Evolutionary conservation across 30 jellyfish, hydroid and myxozoan species (phyloP).

Genomic region (Phacellophora camtschatica): DNA sequence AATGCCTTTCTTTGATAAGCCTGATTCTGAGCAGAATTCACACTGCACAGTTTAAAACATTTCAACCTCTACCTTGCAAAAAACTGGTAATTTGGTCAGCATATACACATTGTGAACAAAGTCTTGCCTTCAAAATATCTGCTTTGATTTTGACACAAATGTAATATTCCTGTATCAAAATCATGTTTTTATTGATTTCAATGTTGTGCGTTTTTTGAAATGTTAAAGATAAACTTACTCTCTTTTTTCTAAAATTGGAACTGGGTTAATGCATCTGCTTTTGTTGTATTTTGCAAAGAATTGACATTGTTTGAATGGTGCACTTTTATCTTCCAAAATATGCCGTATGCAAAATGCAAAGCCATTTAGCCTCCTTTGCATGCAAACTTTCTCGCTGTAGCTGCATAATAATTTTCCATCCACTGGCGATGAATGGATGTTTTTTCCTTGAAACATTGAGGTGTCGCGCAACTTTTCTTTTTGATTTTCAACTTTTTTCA

Average conservation of each 20-base stretch:
- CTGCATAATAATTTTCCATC: constrained; percentile 96
- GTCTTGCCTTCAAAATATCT: no score
- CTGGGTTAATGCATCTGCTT: constrained; percentile 91
- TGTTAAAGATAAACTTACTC: constrained; percentile 44
- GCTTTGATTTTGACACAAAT: no score
- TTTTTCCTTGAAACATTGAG: constrained; percentile 91
- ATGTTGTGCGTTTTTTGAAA: neutral
- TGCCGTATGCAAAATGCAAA: constrained; percentile 97
- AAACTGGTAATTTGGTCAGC: no score
- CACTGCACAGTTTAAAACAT: no score
- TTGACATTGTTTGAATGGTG: constrained; percentile 97
- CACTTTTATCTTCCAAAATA: constrained; percentile 86
- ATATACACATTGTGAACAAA: no score
- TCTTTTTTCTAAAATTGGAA: constrained; percentile 84
- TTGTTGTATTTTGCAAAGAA: constrained; percentile 78
- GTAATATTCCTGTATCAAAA: no score
- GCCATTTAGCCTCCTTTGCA: constrained; percentile 91
- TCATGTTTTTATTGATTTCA: no score
- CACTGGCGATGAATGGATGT: constrained; percentile 90
- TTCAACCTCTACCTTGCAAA: no score
- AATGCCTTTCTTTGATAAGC: no score
- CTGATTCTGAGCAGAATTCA: no score
- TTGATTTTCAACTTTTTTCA: neutral
- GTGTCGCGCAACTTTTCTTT: neutral
- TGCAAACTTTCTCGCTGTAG: constrained; percentile 90